Conservation (phyloP, 2,888 invertebrate genomes). For the Lasioglossum lativentre region DNA sequence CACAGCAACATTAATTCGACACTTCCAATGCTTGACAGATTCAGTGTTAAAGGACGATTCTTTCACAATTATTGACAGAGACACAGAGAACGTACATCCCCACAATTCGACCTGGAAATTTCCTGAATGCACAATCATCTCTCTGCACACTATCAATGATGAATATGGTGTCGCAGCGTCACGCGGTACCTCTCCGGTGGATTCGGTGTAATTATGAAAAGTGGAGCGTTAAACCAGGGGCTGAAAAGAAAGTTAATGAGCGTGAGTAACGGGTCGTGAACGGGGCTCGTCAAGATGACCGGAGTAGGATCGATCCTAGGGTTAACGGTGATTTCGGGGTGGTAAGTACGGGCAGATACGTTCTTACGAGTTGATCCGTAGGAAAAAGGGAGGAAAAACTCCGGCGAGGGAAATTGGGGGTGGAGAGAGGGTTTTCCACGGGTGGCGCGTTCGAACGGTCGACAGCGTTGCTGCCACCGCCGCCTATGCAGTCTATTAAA, state of each 20-base stretch:
- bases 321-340: neutral
- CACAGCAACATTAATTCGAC: too few species aligned
- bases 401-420: neutral
- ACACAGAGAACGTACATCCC: too few species aligned
- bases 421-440: neutral
- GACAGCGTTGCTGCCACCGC: constrained; percentile 63
- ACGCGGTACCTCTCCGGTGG: neutral
- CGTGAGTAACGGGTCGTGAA: constrained; percentile 5
- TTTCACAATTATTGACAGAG: too few species aligned
- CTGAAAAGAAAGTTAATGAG: constrained; percentile 9
- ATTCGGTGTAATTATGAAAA: constrained; percentile 11
- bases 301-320: constrained; percentile 19
- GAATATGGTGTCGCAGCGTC: neutral
- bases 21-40: too few species aligned
- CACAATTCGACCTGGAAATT: neutral
- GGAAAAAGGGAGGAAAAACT: constrained; percentile 23
- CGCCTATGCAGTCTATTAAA: constrained; percentile 81
- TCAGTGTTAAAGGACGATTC: too few species aligned
- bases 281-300: neutral
- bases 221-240: neutral
- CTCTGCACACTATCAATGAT: neutral
- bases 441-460: constrained; percentile 46
- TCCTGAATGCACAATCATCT: neutral
- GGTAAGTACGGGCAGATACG: constrained; percentile 19
- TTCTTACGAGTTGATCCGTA: constrained; percentile 25